Base-by-base conservation (phyloP, 2,113 vertebrate genomes). In the Alces alces region DNA sequence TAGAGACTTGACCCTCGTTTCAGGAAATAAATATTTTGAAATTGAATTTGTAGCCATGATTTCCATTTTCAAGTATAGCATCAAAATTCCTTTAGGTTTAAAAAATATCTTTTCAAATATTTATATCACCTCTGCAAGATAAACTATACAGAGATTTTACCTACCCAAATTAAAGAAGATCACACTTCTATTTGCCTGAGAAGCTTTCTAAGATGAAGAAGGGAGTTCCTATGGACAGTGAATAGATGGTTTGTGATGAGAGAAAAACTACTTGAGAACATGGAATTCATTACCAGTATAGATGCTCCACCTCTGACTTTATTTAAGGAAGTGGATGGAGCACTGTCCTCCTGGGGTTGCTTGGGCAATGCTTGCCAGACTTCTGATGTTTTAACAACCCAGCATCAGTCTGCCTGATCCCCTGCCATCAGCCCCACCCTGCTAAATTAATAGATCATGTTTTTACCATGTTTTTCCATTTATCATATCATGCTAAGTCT, bases 21-120 rank as follows among this genome's bases (percentile, higher is more conserved):
- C 39, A 10, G 93, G 86, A 97, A 98, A 91, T 97, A 97, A 97
- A 97, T 98, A 97, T 98, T 98, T 97, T 97, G 86, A 96, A 95
- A 95, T 10, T 64, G 11, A 96, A 89, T 95, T 89, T 97, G 93
- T 96, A 97, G 91, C 76, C 93, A 83, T 66, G 84, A 93, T 97
- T 98, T 97, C 86, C 61, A 96, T 66, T 87, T 95, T 97, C 61
- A 95, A 96, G 93, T 96, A 95, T 30, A 93, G 95, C 27, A 95
- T 76, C 61, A 60, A 73, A 86, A 95, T 61, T 93, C 85, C 36
- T 94, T 85, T 55, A 57, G 30, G 36, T 86, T 83, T 21, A 79
- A 87, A 78, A 57, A 83, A 5, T 2, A 14, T 23, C 55, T 94
- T 87, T 92, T 43, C 36, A 91, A 94, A 87, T 52, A 66, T 66